Base-by-base conservation (phyloP, 2,888 invertebrate genomes). In the Lacanobia oleracea region DNA sequence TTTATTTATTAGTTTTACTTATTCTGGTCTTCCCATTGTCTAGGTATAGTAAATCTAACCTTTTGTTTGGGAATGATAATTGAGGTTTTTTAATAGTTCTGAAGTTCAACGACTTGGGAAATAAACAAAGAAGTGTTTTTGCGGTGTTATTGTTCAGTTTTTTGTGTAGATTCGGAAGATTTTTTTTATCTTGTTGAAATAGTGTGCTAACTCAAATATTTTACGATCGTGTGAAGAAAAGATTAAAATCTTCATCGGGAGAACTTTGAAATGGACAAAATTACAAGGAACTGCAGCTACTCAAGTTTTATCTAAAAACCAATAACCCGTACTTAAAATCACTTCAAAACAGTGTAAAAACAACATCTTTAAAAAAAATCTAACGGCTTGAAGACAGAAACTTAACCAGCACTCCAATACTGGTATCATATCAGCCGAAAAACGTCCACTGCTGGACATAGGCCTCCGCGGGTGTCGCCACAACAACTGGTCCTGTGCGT, bases 11-110 rank as follows among this genome's bases (percentile, higher is more conserved):
- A 75, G 90, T 94, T 56, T 81, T 95, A n/a, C 74, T 95, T 1
- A 89, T 94, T 8, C 75, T 95, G 9, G 89, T 94, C 56, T 95
- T 96, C 76, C 95, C 95, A 16, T 79, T 95, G 76, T 95, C 95
- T 4, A 94, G 92, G 75, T 94, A 95, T 80, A 92, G 89, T 16
- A 92, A 88, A 62, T 81, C 83, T 16, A 86, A 68, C 67, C 68
- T 87, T 63, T 81, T 85, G 79, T 78, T 86, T 37, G 63, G 70
- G 0, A 57, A 77, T 64, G 83, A 83, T 63, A 78, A 78, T 71
- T 81, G 68, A 82, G n/a, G 23, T 60, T 43, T 45, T 54, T 62
- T 12, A 48, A 81, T 53, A 21, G 60, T 74, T 61, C 33, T 33
- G 33, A 21, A 74, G 80, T 80, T 57, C 75, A 57, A 60, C 37